Percentiles rank a stretch among this genome's conserved stretches.
phyloP scores from a whole-genome alignment of 2,113 vertebrate species.

The Phrynocephalus versicolor region DNA sequence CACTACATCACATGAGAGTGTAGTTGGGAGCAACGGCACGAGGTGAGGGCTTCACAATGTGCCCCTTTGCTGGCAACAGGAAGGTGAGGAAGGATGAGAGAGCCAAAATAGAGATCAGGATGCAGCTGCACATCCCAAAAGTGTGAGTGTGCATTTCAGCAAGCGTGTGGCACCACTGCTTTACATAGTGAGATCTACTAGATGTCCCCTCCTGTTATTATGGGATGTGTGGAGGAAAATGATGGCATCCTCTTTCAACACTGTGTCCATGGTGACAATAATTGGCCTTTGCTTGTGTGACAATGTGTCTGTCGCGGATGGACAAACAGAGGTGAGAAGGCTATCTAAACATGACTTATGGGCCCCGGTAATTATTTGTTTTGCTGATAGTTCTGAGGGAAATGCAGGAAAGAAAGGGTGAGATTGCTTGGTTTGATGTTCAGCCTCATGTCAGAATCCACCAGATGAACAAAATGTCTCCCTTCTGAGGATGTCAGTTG shows the following conservation, averaged over 20 bases:
- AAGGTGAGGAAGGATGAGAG: background rate
- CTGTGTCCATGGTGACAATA: background rate
- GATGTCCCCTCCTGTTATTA: background rate
- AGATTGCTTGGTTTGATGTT: background rate
- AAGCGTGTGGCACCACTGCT: background rate
- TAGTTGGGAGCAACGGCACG: no score
- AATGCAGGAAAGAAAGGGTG: background rate
- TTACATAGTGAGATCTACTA: background rate
- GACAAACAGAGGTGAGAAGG: background rate
- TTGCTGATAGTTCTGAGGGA: background rate
- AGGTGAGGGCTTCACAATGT: background rate
- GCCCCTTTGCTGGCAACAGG: background rate
- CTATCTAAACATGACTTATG: no score
- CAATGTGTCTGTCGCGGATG: conserved; percentile 66
- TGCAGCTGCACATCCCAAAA: no score
- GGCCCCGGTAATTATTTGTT: background rate
- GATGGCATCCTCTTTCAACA: background rate
- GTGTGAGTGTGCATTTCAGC: background rate
- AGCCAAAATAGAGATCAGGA: no score
- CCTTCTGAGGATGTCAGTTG: background rate
- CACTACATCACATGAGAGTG: background rate
- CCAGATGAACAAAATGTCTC: background rate
- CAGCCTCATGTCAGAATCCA: background rate
- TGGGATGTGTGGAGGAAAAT: background rate
- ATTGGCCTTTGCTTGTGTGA: conserved; percentile 56